phyloP scores from a whole-genome alignment of 2,113 vertebrate genomes.

The Oceanites oceanicus region DNA sequence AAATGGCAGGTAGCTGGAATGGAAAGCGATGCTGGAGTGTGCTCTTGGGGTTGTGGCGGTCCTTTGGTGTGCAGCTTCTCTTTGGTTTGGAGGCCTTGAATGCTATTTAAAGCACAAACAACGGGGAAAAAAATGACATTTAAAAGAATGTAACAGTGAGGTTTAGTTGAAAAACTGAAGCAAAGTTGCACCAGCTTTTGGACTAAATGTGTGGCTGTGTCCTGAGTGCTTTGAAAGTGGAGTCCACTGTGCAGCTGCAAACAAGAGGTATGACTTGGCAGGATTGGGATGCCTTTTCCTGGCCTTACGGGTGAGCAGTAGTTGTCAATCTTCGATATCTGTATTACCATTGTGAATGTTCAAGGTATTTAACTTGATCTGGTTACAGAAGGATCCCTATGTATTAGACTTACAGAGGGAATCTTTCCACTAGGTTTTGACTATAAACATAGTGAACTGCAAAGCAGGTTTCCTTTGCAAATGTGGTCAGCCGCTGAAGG shows the following conservation, averaged over 20 bases:
- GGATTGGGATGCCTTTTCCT: neutral
- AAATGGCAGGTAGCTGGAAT: neutral
- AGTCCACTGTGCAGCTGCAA: neutral
- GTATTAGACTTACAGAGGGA: neutral
- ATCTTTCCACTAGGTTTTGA: neutral
- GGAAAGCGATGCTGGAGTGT: neutral
- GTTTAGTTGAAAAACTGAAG: neutral
- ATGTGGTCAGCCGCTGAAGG: neutral
- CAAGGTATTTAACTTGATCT: neutral
- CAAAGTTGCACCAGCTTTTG: neutral
- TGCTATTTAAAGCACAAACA: neutral
- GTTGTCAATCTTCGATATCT: neutral
- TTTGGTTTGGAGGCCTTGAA: neutral
- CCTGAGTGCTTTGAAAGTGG: neutral
- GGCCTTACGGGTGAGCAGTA: neutral
- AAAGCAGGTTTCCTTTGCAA: neutral
- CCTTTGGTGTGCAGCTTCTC: neutral
- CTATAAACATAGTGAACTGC: neutral
- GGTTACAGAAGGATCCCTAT: neutral
- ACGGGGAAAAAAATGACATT: neutral
- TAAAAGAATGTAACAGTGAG: neutral
- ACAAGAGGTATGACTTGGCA: neutral
- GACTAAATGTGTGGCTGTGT: neutral
- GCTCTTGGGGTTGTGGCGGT: accelerated
- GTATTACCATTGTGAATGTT: neutral